These are phyloP conservation scores for Myotis myotis DNA, from an alignment of 2,797 vertebrate species.

Conservation along the genomic window DNA sequence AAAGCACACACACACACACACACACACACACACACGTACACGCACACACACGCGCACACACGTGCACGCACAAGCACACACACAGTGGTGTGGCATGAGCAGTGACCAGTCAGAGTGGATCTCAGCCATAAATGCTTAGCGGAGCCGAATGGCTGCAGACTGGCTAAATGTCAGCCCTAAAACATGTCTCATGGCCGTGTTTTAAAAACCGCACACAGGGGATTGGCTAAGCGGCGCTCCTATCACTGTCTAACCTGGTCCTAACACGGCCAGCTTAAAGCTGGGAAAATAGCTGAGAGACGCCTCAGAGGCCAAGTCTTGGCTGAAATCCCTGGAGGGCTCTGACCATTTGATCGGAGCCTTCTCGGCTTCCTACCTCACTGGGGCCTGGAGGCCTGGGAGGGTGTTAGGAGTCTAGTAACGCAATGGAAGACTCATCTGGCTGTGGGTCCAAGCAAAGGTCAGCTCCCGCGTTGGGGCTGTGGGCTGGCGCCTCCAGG, in stretches of 20 bases:
- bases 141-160: not conserved
- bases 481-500: not conserved
- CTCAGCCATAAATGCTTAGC: not conserved
- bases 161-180: not conserved
- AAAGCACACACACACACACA: not conserved
- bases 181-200: not conserved
- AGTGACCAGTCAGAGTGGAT: not conserved
- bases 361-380: not conserved
- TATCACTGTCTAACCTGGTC: not conserved
- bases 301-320: not conserved
- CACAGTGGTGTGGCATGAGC: not conserved
- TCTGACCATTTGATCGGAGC: not conserved
- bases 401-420: accelerated
- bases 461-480: not conserved
- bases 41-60: not conserved
- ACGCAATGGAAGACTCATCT: not conserved
- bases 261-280: not conserved
- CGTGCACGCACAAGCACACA: not conserved
- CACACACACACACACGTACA: not conserved
- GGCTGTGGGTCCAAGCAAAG: not conserved
- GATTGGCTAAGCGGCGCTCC: not conserved
- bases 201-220: not conserved
- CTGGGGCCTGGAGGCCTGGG: not conserved
- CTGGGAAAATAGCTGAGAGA: not conserved
- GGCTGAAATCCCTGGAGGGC: not conserved